Evolutionary conservation across 2,113 vertebrate species (phyloP).

Genomic region (rat (Rattus norvegicus)): DNA sequence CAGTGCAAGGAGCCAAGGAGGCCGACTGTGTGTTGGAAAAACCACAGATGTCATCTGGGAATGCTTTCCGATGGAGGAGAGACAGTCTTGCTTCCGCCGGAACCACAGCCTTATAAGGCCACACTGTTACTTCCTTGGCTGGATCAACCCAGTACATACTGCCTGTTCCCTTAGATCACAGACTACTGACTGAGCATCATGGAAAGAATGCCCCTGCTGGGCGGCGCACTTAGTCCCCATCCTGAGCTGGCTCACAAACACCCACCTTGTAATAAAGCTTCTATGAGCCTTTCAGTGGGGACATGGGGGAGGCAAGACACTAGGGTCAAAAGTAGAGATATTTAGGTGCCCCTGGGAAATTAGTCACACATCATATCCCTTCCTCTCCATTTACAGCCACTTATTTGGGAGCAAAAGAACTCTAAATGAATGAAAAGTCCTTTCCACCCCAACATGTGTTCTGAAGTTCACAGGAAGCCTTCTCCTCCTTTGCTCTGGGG

Average conservation of each 20-base stretch:
- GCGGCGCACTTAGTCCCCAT: constrained; percentile 54
- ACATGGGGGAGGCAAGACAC: neutral
- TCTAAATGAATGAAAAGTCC: constrained; percentile 51
- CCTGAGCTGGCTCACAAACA: constrained; percentile 60
- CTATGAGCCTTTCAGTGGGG: neutral
- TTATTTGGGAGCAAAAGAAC: constrained; percentile 52
- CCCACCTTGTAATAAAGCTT: constrained; percentile 73
- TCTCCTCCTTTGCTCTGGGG: neutral
- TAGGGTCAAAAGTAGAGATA: neutral
- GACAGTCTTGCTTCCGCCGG: constrained; percentile 71
- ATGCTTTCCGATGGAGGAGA: constrained; percentile 57
- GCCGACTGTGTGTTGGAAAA: constrained; percentile 82
- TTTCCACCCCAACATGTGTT: neutral
- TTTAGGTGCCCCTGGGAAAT: constrained; percentile 51
- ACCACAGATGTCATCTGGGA: constrained; percentile 84
- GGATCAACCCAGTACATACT: constrained; percentile 50
- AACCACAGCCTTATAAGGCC: constrained; percentile 85
- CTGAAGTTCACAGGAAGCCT: constrained; percentile 42
- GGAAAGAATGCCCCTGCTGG: constrained; percentile 74
- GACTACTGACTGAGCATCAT: constrained; percentile 65
- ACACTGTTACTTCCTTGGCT: constrained; percentile 76
- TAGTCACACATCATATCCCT: constrained; percentile 54
- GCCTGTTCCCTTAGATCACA: constrained; percentile 78
- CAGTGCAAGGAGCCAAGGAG: constrained; percentile 77
- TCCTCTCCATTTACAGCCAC: constrained; percentile 51